phyloP scores from a whole-genome alignment of 2,797 vertebrate genomes.

The Sebastes alutus region DNA sequence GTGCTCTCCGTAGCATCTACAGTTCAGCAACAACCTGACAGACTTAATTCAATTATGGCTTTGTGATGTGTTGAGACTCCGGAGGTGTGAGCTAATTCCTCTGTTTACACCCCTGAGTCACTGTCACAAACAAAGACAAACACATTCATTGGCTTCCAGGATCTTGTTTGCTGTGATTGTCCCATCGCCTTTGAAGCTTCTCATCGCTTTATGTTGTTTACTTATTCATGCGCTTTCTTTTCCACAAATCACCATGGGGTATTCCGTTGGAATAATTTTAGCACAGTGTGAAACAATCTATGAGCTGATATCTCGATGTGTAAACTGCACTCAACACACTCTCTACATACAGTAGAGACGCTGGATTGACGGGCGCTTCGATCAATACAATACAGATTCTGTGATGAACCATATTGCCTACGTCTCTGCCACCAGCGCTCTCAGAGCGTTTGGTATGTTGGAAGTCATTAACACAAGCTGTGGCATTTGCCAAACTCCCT shows the following conservation, averaged over 20 bases:
- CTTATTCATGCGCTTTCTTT: slow-evolving; percentile 80
- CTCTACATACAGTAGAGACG: slow-evolving; percentile 26
- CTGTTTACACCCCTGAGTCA: slow-evolving; percentile 84
- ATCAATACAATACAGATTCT: slow-evolving; percentile 3
- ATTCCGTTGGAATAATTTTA: slow-evolving; percentile 78
- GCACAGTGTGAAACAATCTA: slow-evolving; percentile 75
- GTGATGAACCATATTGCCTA: slow-evolving; percentile 16
- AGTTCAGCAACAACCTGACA: slow-evolving; percentile 63
- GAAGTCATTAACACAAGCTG: slow-evolving; percentile 61
- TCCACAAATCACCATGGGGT: slow-evolving; percentile 76
- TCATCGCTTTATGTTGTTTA: slow-evolving; percentile 82
- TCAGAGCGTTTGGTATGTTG: slow-evolving; percentile 16
- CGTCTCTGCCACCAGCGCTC: slow-evolving; percentile 23
- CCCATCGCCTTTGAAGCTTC: slow-evolving; percentile 82
- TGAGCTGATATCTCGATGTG: slow-evolving; percentile 64
- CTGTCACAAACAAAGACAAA: slow-evolving; percentile 79
- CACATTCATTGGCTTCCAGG: slow-evolving; percentile 77
- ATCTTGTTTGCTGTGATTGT: slow-evolving; percentile 79
- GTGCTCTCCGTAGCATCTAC: slow-evolving; percentile 25
- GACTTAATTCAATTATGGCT: slow-evolving; percentile 80
- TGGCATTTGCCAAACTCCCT: slow-evolving; percentile 66
- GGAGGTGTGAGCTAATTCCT: slow-evolving; percentile 83
- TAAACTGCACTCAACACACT: slow-evolving; percentile 58
- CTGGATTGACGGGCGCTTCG: neutral
- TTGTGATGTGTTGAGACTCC: slow-evolving; percentile 73